Base-by-base conservation (phyloP, 1,140 invertebrate genomes). In the Galleria mellonella region DNA sequence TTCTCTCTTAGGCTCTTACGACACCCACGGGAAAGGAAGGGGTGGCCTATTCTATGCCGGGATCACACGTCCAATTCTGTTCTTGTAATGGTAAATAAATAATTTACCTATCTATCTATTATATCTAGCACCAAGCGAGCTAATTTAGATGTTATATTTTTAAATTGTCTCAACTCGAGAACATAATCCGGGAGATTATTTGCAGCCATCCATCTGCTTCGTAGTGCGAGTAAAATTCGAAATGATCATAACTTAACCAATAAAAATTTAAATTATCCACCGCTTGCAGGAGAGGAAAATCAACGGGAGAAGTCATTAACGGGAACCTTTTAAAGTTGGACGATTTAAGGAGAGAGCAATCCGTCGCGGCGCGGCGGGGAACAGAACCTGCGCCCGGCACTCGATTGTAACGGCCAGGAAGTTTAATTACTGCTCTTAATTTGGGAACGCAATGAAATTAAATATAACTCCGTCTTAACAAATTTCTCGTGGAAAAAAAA, bases 301-400 rank as follows among this genome's bases (percentile, higher is more conserved):
- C 35, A 37, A 37, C 35, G 35, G 10, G 15, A 37, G 15, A 37
- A 37, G 3, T 9, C 35, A 35, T 37, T 37, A 5, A 37, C 17
- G 17, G 6, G 6, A 23, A 23, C 17, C 2, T 23, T 23, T 23
- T 23, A 61, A 69, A 69, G 42, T 69, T 61, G 30, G 37, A 42
- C 47, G 61, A 69, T 69, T 65, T 64, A 58, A 42, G 44, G 27
- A 5, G 33, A 43, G n/a, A 30, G 28, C 30, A 29, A 33, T 29
- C 39, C 10, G 30, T 14, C 37, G 32, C 9, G 36, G 17, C 46
- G 11, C n/a, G n/a, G 39, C 15, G 17, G 17, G 49, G 47, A 27
- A 31, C 11, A 10, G 32, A 46, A 41, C 52, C 46, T 52, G 40
- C 44, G 39, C 40, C 37, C 38, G 49, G 17, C 2, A 23, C 17